Conservation (phyloP, 2,797 vertebrate genomes). For the Loris lydekkerianus region DNA sequence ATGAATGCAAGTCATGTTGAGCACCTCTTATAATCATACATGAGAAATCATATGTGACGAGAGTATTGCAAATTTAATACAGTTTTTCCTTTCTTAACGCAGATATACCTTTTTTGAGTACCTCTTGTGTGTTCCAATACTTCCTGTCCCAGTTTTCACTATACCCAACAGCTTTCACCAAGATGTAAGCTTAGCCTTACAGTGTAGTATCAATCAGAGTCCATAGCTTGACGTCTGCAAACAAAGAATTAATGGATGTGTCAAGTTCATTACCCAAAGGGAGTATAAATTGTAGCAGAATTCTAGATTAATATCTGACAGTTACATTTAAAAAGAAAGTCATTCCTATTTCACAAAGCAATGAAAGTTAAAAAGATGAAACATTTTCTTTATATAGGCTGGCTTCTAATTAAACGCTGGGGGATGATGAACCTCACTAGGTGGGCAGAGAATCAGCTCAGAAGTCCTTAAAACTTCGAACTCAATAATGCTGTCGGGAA, state of each 20-base stretch:
- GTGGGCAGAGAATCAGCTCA: not conserved
- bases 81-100: no score
- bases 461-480: not conserved
- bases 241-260: not conserved
- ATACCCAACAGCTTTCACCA: not conserved
- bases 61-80: no score
- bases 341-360: constrained; percentile 34
- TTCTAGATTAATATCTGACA: constrained; percentile 55
- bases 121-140: not conserved
- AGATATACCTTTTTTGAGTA: no score
- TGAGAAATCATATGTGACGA: no score
- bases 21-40: no score
- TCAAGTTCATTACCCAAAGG: constrained; percentile 9
- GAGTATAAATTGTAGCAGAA: constrained; percentile 6
- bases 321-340: constrained; percentile 47
- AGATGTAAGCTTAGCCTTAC: not conserved
- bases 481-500: not conserved
- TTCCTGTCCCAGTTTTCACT: not conserved
- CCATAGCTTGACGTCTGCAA: constrained; percentile 2
- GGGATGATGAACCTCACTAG: not conserved
- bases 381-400: not conserved
- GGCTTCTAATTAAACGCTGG: constrained; percentile 49
- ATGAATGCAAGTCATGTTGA: no score
- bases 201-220: not conserved
- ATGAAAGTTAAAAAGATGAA: constrained; percentile 13